Percentiles rank a stretch among this genome's conserved stretches.
Evolutionary conservation across 2,888 invertebrate genomes (phyloP).

Genomic region (Caenorhabditis drosophilae): DNA sequence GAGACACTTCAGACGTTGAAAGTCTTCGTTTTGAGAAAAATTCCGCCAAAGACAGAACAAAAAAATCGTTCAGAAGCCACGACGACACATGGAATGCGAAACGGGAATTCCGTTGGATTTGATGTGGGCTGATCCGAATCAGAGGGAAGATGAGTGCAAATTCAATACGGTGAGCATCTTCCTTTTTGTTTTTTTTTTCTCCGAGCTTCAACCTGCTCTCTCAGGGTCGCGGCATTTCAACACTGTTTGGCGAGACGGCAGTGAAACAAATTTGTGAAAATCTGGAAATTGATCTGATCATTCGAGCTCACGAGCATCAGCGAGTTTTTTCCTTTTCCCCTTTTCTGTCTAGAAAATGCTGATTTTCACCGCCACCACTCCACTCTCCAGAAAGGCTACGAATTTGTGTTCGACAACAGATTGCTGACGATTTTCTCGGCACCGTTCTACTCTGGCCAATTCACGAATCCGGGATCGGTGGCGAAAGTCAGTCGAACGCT

Average conservation of each 20-base stretch:
- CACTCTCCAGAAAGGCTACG: slow-evolving; percentile 45
- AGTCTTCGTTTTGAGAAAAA: slow-evolving; percentile 13
- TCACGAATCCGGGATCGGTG: slow-evolving; percentile 53
- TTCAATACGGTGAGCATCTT: slow-evolving; percentile 10
- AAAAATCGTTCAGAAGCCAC: slow-evolving; percentile 50
- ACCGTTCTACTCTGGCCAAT: slow-evolving; percentile 55
- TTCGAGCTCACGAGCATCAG: slow-evolving; percentile 57
- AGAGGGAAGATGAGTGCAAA: slow-evolving; percentile 9
- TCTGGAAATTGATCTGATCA: slow-evolving; percentile 52
- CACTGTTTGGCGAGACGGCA: slow-evolving; percentile 45
- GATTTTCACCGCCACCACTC: too few relatives aligned
- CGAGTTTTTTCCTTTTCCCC: too few relatives aligned
- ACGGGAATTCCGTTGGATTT: slow-evolving; percentile 48
- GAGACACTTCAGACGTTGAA: slow-evolving; percentile 31
- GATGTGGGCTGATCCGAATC: slow-evolving; percentile 59
- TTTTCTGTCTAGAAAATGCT: too few relatives aligned
- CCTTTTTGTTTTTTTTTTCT: not conserved
- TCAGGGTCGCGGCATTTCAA: slow-evolving; percentile 46
- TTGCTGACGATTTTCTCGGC: slow-evolving; percentile 62
- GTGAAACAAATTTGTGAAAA: slow-evolving; percentile 40
- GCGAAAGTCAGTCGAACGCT: slow-evolving; percentile 18
- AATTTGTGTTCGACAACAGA: slow-evolving; percentile 44
- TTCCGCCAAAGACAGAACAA: not conserved
- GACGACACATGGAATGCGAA: slow-evolving; percentile 49
- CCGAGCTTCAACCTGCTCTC: not conserved